phyloP scores from a whole-genome alignment of 2,888 invertebrate species.

The Hypolimnas misippus region DNA sequence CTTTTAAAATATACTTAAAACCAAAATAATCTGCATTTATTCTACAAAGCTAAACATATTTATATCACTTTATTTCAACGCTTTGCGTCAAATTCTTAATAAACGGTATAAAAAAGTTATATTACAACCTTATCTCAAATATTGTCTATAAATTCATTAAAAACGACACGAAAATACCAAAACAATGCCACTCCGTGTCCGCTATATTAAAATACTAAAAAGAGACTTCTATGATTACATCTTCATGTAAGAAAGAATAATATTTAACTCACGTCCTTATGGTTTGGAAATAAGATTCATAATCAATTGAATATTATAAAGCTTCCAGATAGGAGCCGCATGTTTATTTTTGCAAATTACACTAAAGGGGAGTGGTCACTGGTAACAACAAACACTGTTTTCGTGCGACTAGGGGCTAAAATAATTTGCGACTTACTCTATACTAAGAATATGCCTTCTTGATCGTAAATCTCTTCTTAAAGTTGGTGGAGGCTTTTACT shows the following conservation, averaged over 20 bases:
- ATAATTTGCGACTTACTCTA: too few species aligned
- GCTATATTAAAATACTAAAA: slow-evolving; percentile 72
- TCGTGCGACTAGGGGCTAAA: too few species aligned
- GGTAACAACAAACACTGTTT: slow-evolving; percentile 46
- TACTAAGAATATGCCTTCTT: too few species aligned
- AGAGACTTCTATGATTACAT: slow-evolving; percentile 41
- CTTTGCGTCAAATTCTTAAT: not conserved
- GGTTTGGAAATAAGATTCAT: slow-evolving; percentile 33
- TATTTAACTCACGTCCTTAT: slow-evolving; percentile 39
- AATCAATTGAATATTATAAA: slow-evolving; percentile 26
- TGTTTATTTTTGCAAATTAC: slow-evolving; percentile 2
- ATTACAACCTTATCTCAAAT: slow-evolving; percentile 43
- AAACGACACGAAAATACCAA: slow-evolving; percentile 51
- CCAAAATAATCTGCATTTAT: too few species aligned
- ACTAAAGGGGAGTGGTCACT: not conserved
- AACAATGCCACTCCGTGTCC: slow-evolving; percentile 69
- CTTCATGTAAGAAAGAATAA: not conserved
- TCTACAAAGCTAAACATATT: not conserved
- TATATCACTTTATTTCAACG: not conserved
- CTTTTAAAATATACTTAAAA: too few species aligned
- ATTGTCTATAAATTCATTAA: slow-evolving; percentile 71
- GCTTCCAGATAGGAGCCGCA: not conserved
- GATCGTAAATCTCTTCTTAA: too few species aligned
- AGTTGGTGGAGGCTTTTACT: too few species aligned
- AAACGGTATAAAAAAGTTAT: not conserved